Evolutionary conservation across 2,888 invertebrate species (phyloP).

Genomic region (Hymenopus coronatus): DNA sequence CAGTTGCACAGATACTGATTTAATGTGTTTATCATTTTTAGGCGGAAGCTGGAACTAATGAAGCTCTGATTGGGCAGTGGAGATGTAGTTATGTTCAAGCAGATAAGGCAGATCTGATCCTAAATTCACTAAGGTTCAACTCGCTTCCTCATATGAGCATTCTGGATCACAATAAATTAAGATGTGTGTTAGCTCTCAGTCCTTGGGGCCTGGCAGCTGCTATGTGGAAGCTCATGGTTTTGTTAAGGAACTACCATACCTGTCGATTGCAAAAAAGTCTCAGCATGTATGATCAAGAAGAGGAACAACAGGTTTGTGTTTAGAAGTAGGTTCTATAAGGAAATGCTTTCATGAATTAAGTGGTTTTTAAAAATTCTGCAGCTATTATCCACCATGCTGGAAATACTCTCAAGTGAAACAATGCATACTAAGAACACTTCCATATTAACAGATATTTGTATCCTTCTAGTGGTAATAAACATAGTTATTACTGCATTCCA

Average conservation of each 20-base stretch:
- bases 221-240: constrained; percentile 27
- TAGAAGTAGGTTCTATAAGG: neutral
- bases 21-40: neutral
- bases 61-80: neutral
- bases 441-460: no score
- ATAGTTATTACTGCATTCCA: no score
- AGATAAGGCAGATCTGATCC: neutral
- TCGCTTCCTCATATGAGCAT: neutral
- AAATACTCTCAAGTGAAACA: no score
- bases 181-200: constrained; percentile 28
- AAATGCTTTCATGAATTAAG: no score
- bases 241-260: constrained; percentile 5
- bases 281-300: neutral
- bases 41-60: neutral
- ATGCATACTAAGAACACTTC: no score
- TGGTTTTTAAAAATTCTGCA: no score
- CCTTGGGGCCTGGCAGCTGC: constrained; percentile 32
- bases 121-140: neutral
- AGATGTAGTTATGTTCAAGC: neutral
- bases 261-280: constrained; percentile 1
- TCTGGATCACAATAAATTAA: neutral
- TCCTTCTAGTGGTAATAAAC: no score
- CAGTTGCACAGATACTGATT: no score
- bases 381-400: no score
- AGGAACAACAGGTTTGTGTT: neutral